These are phyloP conservation scores for Eugnorisma glareosa DNA, from an alignment of 2,888 invertebrate species.

Conservation along the genomic window DNA sequence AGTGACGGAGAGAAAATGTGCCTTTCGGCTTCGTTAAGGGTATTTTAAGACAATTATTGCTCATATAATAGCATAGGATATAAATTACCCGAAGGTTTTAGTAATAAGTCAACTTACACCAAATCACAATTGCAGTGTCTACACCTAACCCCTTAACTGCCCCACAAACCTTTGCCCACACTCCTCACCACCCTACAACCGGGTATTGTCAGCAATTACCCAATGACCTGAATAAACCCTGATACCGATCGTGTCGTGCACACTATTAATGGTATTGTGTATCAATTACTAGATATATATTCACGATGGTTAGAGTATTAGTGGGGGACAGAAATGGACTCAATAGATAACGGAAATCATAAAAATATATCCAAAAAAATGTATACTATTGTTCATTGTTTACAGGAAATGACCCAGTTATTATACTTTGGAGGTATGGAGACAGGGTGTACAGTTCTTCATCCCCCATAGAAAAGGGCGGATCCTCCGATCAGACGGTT, in stretches of 20 bases:
- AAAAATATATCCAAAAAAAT: not conserved
- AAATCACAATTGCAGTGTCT: slow-evolving; percentile 1
- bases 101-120: no score
- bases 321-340: slow-evolving; percentile 4
- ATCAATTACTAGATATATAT: slow-evolving; percentile 14
- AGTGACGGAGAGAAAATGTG: no score
- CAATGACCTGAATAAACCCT: slow-evolving; percentile 10
- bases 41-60: no score
- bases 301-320: not conserved
- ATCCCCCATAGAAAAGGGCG: not conserved
- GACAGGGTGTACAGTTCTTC: no score
- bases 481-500: not conserved
- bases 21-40: no score
- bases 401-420: not conserved
- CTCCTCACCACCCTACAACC: not conserved
- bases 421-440: no score
- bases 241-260: slow-evolving; percentile 40
- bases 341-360: not conserved
- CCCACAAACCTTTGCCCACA: slow-evolving; percentile 9
- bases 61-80: no score
- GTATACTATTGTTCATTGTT: not conserved
- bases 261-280: slow-evolving; percentile 14
- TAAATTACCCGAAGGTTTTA: no score
- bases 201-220: slow-evolving; percentile 27
- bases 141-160: not conserved